Evolutionary conservation across 2,113 vertebrate species (phyloP).

Genomic region (Leptodactylus fuscus): DNA sequence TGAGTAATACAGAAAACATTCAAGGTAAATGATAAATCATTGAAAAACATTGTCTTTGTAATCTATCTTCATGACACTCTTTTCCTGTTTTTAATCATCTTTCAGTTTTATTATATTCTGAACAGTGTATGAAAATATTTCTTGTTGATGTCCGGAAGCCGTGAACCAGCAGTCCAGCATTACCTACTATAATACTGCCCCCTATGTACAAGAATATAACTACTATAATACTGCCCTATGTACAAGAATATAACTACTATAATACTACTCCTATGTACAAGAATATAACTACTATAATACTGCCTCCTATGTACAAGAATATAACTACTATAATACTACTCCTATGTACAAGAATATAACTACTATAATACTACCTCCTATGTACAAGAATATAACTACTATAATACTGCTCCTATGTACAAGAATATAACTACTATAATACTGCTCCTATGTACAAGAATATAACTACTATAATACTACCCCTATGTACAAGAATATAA

Average conservation of each 20-base stretch:
- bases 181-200: too few species aligned
- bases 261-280: too few species aligned
- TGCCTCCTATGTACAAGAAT: slow-evolving; percentile 1
- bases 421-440: slow-evolving; percentile 8
- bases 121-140: too few species aligned
- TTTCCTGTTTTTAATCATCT: too few species aligned
- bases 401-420: neutral
- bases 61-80: neutral
- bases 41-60: neutral
- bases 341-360: slow-evolving; percentile 2
- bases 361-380: neutral
- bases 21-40: neutral
- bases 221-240: too few species aligned
- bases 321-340: neutral
- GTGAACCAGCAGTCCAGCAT: too few species aligned
- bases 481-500: too few species aligned
- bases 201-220: too few species aligned
- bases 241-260: too few species aligned
- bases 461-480: too few species aligned
- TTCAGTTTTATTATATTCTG: too few species aligned
- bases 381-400: neutral
- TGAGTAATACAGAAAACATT: neutral
- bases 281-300: neutral
- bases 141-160: too few species aligned
- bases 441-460: neutral